Conservation (phyloP, 2,888 invertebrate species). For the Tachina fera region DNA sequence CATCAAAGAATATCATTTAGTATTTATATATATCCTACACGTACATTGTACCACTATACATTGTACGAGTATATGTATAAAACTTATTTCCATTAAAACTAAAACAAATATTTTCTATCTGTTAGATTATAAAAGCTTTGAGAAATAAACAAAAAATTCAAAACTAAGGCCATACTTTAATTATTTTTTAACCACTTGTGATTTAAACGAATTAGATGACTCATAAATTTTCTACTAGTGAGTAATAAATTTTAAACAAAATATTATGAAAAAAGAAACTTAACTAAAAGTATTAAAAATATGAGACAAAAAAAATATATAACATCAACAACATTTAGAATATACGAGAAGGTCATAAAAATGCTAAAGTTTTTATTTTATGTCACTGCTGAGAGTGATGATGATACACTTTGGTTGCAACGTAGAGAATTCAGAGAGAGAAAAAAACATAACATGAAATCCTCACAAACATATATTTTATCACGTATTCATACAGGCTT, state of each 20-base stretch:
- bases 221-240: conserved; percentile 56
- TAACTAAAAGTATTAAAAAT: conserved; percentile 34
- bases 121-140: conserved; percentile 14
- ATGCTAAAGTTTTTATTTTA: conserved; percentile 55
- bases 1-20: not conserved
- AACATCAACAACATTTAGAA: conserved; percentile 29
- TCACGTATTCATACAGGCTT: conserved; percentile 33
- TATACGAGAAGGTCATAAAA: conserved; percentile 65
- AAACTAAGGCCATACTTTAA: conserved; percentile 55
- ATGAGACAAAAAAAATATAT: not conserved
- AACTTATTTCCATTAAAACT: not conserved
- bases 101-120: conserved; percentile 12
- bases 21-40: not conserved
- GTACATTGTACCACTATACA: no score
- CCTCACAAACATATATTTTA: conserved; percentile 34
- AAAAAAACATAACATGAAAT: conserved; percentile 14
- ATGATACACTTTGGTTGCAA: conserved; percentile 49
- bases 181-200: conserved; percentile 64
- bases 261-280: conserved; percentile 32
- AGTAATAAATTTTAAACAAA: conserved; percentile 61
- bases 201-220: conserved; percentile 61
- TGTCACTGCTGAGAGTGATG: conserved; percentile 62
- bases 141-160: not conserved
- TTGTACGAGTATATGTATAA: not conserved
- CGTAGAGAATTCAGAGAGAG: not conserved